Evolutionary conservation across 2,797 vertebrate genomes (phyloP).

Genomic region (Todus mexicanus): DNA sequence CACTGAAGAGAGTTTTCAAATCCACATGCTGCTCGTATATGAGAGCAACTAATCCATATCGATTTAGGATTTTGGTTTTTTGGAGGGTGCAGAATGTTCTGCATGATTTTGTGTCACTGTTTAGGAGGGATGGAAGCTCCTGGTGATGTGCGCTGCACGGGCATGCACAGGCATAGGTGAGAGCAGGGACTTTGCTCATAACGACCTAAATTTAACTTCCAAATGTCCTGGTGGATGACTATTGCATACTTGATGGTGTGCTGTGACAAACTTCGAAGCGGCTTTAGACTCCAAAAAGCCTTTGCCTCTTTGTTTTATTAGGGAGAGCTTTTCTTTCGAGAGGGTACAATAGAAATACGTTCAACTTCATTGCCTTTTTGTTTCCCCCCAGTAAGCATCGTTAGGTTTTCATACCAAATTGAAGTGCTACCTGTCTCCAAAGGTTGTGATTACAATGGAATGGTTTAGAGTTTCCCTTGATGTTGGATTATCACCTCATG

Average conservation of each 20-base stretch:
- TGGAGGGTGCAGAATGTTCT: not conserved
- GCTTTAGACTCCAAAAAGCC: not conserved
- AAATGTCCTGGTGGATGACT: not conserved
- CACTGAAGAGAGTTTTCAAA: not conserved
- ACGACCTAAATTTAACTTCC: not conserved
- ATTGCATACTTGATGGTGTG: not conserved
- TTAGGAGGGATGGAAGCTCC: not conserved
- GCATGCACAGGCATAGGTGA: not conserved
- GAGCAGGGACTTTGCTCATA: not conserved
- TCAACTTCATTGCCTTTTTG: not conserved
- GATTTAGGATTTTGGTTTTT: not conserved
- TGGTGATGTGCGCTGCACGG: rapidly evolving
- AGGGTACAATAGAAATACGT: rapidly evolving
- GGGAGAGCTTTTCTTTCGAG: not conserved
- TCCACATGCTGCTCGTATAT: not conserved
- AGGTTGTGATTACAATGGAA: not conserved
- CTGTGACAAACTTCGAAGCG: not conserved
- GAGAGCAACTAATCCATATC: not conserved
- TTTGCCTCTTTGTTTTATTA: not conserved
- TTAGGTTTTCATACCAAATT: not conserved
- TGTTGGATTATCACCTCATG: not conserved
- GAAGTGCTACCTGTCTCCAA: not conserved
- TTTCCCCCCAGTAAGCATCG: not conserved
- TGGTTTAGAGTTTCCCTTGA: not conserved
- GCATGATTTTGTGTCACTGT: not conserved